A percentile compares a stretch with the other conserved stretches of the same genome.
Evolutionary conservation across 1,140 invertebrate species (phyloP).

Genomic region (Drosophila kurseongensis): DNA sequence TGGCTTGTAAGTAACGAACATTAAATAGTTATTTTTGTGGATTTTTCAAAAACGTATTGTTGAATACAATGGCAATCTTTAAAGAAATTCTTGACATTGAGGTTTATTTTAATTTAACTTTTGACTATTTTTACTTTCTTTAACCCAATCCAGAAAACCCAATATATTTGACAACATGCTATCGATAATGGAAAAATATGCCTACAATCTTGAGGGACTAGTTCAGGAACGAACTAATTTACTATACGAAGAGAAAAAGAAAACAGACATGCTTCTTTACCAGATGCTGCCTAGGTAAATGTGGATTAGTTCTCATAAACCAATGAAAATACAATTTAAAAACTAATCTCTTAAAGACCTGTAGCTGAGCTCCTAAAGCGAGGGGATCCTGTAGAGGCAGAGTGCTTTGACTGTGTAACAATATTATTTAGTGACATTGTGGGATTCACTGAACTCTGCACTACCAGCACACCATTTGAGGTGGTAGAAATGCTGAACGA

Average conservation of each 20-base stretch:
- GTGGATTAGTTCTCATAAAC: neutral
- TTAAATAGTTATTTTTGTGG: too few species aligned
- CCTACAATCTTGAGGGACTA: slow-evolving; percentile 95
- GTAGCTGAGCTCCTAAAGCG: slow-evolving; percentile 95
- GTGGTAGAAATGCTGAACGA: slow-evolving; percentile 95
- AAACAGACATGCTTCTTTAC: slow-evolving; percentile 95
- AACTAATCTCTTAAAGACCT: slow-evolving; percentile 87
- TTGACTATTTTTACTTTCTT: neutral
- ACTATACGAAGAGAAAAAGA: slow-evolving; percentile 96
- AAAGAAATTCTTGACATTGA: too few species aligned
- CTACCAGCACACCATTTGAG: slow-evolving; percentile 93
- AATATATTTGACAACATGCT: slow-evolving; percentile 98
- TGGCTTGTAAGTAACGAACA: slow-evolving; percentile 86
- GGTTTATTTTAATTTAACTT: neutral
- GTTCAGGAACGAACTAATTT: slow-evolving; percentile 95
- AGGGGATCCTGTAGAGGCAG: slow-evolving; percentile 93
- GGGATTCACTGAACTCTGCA: slow-evolving; percentile 97
- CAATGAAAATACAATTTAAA: too few species aligned
- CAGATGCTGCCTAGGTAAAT: slow-evolving; percentile 94
- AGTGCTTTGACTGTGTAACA: slow-evolving; percentile 94
- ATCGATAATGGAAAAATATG: slow-evolving; percentile 97
- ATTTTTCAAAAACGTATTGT: too few species aligned
- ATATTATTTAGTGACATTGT: slow-evolving; percentile 97
- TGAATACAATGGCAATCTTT: too few species aligned
- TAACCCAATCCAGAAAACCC: slow-evolving; percentile 88